These are phyloP conservation scores for Diabrotica virgifera DNA, from an alignment of 1,140 invertebrate species.

Conservation along the genomic window DNA sequence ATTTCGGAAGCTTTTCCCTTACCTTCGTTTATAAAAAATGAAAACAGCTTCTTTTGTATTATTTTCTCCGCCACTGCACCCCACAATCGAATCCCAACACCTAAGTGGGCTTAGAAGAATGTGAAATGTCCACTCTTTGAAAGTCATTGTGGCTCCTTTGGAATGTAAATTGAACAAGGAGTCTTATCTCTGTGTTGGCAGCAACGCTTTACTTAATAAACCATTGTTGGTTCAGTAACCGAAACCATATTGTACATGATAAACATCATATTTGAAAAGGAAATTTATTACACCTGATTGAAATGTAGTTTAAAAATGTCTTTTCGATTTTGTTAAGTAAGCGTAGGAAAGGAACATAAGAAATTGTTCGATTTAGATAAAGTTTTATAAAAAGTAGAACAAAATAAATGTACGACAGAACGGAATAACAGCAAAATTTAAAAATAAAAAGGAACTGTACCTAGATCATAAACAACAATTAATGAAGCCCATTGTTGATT, in stretches of 20 bases:
- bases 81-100: background rate
- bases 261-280: constrained; percentile 5
- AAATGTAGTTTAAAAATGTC: background rate
- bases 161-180: constrained; percentile 45
- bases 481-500: no score
- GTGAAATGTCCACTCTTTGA: constrained; percentile 41
- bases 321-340: no score
- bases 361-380: no score
- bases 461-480: no score
- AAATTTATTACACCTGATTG: background rate
- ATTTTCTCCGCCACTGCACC: background rate
- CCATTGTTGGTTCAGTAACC: constrained; percentile 44
- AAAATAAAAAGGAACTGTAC: no score
- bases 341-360: no score
- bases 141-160: constrained; percentile 41
- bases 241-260: constrained; percentile 39
- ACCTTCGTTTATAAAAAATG: background rate
- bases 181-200: constrained; percentile 41
- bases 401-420: no score
- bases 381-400: no score
- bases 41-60: background rate
- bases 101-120: constrained; percentile 37
- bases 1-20: no score
- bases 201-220: constrained; percentile 44
- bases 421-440: no score